Percentiles rank a stretch among this genome's conserved stretches.
Evolutionary conservation across 2,888 invertebrate species (phyloP).

Genomic region (Agrotis clavis): DNA sequence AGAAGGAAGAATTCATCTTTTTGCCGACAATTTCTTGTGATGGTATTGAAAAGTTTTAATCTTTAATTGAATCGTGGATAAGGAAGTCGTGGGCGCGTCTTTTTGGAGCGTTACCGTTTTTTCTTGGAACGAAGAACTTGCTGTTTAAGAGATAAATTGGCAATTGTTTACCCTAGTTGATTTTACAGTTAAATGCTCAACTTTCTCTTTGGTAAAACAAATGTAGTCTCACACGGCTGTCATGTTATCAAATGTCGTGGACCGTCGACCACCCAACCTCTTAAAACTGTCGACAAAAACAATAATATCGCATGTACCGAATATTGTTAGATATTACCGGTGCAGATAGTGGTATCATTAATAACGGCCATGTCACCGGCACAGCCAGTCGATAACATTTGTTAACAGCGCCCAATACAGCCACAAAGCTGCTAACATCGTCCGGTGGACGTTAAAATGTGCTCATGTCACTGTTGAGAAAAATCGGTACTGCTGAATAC

Average conservation of each 20-base stretch:
- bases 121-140: conserved; percentile 21
- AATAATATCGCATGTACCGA: conserved; percentile 67
- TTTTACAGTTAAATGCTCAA: conserved; percentile 16
- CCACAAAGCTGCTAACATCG: conserved; percentile 64
- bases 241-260: conserved; percentile 26
- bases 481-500: conserved; percentile 22
- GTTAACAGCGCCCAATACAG: conserved; percentile 76
- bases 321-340: conserved; percentile 71
- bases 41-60: conserved; percentile 56
- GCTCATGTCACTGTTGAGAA: conserved; percentile 36
- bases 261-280: conserved; percentile 65
- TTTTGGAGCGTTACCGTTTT: conserved; percentile 29
- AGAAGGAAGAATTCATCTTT: conserved; percentile 56
- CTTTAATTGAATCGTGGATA: conserved; percentile 54
- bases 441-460: conserved; percentile 66
- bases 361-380: conserved; percentile 76
- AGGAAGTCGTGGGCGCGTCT: conserved; percentile 36
- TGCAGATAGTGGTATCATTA: conserved; percentile 74
- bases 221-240: conserved; percentile 3
- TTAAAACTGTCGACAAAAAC: conserved; percentile 60
- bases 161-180: conserved; percentile 1
- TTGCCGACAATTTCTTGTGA: conserved; percentile 55
- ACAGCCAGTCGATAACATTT: conserved; percentile 77
- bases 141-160: neutral
- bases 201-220: conserved; percentile 25